Percentiles rank a stretch among this genome's conserved stretches.
Evolutionary conservation across 2,888 invertebrate genomes (phyloP).

Genomic region (Conchocele bisecta): DNA sequence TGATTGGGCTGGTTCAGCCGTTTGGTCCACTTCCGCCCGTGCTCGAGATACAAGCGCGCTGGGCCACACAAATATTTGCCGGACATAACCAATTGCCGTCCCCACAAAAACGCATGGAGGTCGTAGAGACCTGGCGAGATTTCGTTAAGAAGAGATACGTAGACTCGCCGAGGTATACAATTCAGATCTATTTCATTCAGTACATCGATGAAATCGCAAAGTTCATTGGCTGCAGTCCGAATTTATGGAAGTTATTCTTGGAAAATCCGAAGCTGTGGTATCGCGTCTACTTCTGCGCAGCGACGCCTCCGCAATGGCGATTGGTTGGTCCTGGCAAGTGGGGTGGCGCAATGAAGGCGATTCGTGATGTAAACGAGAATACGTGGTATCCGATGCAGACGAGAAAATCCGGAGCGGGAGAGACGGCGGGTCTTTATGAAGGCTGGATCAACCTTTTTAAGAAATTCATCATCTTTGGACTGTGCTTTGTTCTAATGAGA

Average conservation of each 20-base stretch:
- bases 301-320: conserved; percentile 66
- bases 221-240: conserved; percentile 62
- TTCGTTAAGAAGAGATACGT: conserved; percentile 57
- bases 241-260: conserved; percentile 60
- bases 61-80: conserved; percentile 60
- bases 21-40: conserved; percentile 66
- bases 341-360: conserved; percentile 58
- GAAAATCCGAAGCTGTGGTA: conserved; percentile 57
- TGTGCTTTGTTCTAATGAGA: conserved; percentile 31
- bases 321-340: conserved; percentile 64
- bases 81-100: conserved; percentile 57
- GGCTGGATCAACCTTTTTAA: conserved; percentile 62
- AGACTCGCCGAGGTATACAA: conserved; percentile 62
- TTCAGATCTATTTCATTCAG: conserved; percentile 65
- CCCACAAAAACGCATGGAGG: conserved; percentile 14
- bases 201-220: conserved; percentile 58
- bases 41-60: conserved; percentile 64
- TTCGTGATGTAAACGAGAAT: conserved; percentile 51
- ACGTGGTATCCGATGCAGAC: conserved; percentile 65
- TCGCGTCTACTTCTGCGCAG: conserved; percentile 52
- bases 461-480: conserved; percentile 27
- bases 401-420: conserved; percentile 56
- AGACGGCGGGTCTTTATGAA: conserved; percentile 60
- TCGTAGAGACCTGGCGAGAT: conserved; percentile 53
- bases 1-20: conserved; percentile 67